Base-by-base conservation (phyloP, 1,140 invertebrate species). In the Drosophila simulans region DNA sequence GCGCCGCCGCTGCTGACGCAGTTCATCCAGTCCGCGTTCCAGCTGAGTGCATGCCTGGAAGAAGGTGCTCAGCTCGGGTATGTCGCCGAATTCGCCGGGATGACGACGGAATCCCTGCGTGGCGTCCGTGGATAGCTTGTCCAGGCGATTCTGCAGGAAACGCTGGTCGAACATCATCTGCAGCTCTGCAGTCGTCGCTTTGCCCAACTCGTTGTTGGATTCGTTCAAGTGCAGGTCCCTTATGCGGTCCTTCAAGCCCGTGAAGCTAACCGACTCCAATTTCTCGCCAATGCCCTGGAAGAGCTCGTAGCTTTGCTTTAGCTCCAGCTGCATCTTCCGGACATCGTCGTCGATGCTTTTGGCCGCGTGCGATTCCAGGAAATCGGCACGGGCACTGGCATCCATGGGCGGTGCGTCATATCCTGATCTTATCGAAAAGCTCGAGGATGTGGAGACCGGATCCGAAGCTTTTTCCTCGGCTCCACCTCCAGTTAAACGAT, bases 81-180 rank as follows among this genome's bases (percentile, higher is more conserved):
- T 92, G n/a, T 92, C 88, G 0, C 84, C 91, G 60, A 92, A 92
- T 43, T 92, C 91, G 1, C 91, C 91, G 1, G 91, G 90, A 69
- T 92, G 91, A 3, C 80, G 65, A n/a, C 81, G 76, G 27, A 92
- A 92, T 8, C 77, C 85, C 17, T 68, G 55, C 5, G 66, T 59
- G 13, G 89, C 85, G 53, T 86, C 71, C 5, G 58, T 11, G 5
- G 91, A 80, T 1, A 91, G 57, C n/a, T 80, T 83, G 13, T 79
- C 66, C 39, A 92, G 13, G 5, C 72, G 62, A 57, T 91, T 89
- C 11, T 91, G 53, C 1, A 71, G 20, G 15, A 56, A 91, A 5
- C 77, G 74, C 15, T 77, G 59, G 15, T 91, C 71, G 25, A 91
- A 78, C 43, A 72, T 64, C 12, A 77, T 66, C 31, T 84, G 83